Evolutionary conservation across 2,888 invertebrate genomes (phyloP).

Genomic region (Eupithecia subumbrata): DNA sequence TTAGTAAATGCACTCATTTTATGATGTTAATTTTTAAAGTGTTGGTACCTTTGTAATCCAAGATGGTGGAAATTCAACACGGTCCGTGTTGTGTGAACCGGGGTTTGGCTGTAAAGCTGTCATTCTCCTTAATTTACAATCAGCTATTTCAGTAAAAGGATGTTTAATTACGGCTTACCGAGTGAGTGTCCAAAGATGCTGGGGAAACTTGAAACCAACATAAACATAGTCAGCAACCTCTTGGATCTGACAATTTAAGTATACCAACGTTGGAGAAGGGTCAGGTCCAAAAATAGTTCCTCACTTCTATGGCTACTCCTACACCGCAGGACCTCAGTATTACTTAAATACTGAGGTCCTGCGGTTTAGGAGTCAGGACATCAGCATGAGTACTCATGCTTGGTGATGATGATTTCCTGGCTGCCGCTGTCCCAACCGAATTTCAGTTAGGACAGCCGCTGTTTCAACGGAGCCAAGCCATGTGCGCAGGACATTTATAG

Average conservation of each 20-base stretch:
- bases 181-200: slow-evolving; percentile 10
- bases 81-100: slow-evolving; percentile 28
- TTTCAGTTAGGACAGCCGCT: background rate
- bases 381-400: background rate
- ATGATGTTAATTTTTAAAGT: background rate
- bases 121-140: slow-evolving; percentile 30
- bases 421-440: background rate
- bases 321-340: background rate
- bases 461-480: background rate
- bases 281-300: background rate
- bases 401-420: background rate
- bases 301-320: background rate
- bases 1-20: slow-evolving; percentile 2
- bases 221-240: background rate
- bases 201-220: background rate
- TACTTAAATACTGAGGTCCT: too few species aligned
- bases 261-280: background rate
- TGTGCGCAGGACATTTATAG: background rate
- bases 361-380: too few species aligned
- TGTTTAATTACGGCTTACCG: slow-evolving; percentile 13
- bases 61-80: slow-evolving; percentile 36
- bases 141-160: slow-evolving; percentile 25
- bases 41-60: slow-evolving; percentile 30
- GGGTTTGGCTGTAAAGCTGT: slow-evolving; percentile 37
- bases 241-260: background rate